Evolutionary conservation across 1,140 invertebrate genomes (phyloP).

Genomic region (Calephelis virginiensis): DNA sequence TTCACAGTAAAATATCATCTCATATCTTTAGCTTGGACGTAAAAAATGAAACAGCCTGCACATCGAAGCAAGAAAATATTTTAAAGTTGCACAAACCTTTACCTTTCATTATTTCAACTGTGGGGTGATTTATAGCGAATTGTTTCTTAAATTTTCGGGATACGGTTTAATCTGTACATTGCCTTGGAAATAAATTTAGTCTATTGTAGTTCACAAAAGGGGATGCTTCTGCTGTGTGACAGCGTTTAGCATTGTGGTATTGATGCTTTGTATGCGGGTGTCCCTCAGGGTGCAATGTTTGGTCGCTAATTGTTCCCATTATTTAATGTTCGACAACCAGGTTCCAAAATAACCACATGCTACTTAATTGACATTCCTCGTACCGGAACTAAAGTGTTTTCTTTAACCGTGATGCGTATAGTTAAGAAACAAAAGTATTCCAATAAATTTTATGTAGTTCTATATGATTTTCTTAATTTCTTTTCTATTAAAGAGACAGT

Average conservation of each 20-base stretch:
- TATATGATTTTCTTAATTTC: too few relatives aligned
- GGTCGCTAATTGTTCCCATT: constrained; percentile 26
- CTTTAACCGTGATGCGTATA: not conserved
- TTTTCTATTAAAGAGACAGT: too few relatives aligned
- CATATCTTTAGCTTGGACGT: not conserved
- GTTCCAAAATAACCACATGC: not conserved
- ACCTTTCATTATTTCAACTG: constrained; percentile 35
- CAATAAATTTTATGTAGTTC: too few relatives aligned
- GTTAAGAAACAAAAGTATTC: not conserved
- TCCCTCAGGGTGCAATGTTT: constrained; percentile 38
- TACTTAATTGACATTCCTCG: not conserved
- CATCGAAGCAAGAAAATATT: not conserved
- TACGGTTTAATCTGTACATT: constrained; percentile 47
- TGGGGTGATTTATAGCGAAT: constrained; percentile 46
- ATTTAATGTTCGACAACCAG: constrained; percentile 4
- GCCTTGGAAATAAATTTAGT: constrained; percentile 51
- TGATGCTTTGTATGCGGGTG: constrained; percentile 42
- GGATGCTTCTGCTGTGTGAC: constrained; percentile 55
- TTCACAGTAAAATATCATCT: not conserved
- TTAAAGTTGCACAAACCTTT: constrained; percentile 9
- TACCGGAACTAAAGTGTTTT: not conserved
- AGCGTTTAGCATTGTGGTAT: constrained; percentile 47
- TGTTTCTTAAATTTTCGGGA: constrained; percentile 50
- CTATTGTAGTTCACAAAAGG: constrained; percentile 51
- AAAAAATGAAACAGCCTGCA: not conserved